phyloP scores from a whole-genome alignment of 2,888 invertebrate species.

The Chelonus formosanus region DNA sequence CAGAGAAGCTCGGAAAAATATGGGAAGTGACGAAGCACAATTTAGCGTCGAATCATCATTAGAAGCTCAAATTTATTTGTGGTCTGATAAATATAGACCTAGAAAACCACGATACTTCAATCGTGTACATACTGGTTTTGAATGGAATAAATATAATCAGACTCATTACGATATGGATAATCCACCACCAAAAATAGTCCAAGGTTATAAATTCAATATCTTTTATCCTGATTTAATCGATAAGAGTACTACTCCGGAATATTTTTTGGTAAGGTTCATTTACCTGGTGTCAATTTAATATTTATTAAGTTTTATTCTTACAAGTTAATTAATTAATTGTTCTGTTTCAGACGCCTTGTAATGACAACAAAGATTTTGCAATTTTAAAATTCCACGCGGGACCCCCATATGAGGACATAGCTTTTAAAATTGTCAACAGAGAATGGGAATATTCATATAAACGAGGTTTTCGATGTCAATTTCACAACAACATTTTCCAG shows the following conservation, averaged over 20 bases:
- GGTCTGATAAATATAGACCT: conserved; percentile 98
- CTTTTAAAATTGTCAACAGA: conserved; percentile 97
- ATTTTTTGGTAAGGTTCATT: conserved; percentile 76
- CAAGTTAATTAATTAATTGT: conserved; percentile 21
- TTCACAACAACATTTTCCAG: conserved; percentile 99
- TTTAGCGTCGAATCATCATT: conserved; percentile 91
- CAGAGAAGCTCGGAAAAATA: conserved; percentile 83
- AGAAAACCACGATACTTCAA: conserved; percentile 98
- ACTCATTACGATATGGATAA: conserved; percentile 99
- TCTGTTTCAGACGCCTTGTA: conserved; percentile 79
- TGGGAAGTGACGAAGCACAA: conserved; percentile 86
- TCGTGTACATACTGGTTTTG: conserved; percentile 95
- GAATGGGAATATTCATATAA: conserved; percentile 99
- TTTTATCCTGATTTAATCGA: conserved; percentile 99
- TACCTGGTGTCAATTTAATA: too few relatives aligned
- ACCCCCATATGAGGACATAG: conserved; percentile 99
- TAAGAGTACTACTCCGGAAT: conserved; percentile 90
- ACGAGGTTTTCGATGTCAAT: conserved; percentile 97
- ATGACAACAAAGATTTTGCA: conserved; percentile 94
- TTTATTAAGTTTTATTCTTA: too few relatives aligned
- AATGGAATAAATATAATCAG: conserved; percentile 99
- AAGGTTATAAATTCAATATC: conserved; percentile 99
- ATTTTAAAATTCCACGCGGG: conserved; percentile 96
- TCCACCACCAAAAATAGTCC: conserved; percentile 99
- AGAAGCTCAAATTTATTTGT: conserved; percentile 87